A percentile compares a stretch with the other conserved stretches of the same genome.
Conservation (phyloP, 2,113 vertebrate genomes). For the Lipotes vexillifer region DNA sequence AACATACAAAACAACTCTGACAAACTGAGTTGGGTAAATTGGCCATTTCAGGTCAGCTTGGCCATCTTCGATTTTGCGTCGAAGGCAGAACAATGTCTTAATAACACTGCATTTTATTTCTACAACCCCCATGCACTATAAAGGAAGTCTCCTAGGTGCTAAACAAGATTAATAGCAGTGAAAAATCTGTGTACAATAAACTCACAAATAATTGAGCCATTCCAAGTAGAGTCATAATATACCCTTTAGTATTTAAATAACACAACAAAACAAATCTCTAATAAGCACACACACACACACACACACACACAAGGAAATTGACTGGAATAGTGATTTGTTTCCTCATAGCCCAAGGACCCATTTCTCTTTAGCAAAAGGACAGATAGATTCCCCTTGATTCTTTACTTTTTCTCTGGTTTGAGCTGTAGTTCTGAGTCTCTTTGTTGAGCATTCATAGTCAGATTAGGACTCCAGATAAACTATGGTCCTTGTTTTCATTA, state of each 20-base stretch:
- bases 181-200: slow-evolving; percentile 22
- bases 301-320: background rate
- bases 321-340: background rate
- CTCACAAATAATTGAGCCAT: background rate
- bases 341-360: slow-evolving; percentile 4
- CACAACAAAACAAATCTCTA: background rate
- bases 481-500: slow-evolving; percentile 46
- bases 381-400: slow-evolving; percentile 40
- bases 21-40: background rate
- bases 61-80: background rate
- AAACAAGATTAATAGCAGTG: background rate
- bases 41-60: background rate
- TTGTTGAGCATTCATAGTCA: background rate
- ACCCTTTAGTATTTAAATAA: background rate
- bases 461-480: slow-evolving; percentile 6
- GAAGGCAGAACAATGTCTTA: background rate
- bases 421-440: background rate
- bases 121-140: background rate
- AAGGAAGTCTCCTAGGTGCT: background rate
- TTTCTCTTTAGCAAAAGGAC: slow-evolving; percentile 61
- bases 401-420: background rate
- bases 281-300: background rate
- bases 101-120: background rate
- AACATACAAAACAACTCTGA: background rate
- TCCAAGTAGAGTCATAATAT: background rate